Conservation (phyloP, 2,888 invertebrate genomes). For the Agrotis clavis region DNA sequence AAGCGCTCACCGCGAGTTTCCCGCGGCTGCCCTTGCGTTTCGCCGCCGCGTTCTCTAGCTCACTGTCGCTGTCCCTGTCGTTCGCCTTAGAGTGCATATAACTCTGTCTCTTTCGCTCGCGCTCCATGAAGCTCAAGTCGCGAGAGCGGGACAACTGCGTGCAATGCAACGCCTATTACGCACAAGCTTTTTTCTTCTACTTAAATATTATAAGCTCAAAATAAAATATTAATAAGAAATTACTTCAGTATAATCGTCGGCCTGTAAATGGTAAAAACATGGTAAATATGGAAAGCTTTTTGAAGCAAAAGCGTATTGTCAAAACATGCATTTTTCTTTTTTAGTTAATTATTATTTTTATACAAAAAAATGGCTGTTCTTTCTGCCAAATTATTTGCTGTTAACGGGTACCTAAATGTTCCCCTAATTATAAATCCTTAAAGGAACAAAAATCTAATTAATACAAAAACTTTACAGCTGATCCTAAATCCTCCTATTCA, state of each 20-base stretch:
- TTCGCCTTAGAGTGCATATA: conserved; percentile 89
- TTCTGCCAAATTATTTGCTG: neutral
- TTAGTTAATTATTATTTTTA: neutral
- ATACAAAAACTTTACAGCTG: conserved; percentile 11
- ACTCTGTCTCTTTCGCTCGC: conserved; percentile 89
- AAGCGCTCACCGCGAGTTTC: conserved; percentile 93
- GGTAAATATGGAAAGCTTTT: conserved; percentile 51
- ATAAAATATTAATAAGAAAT: conserved; percentile 47
- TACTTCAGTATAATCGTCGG: conserved; percentile 31
- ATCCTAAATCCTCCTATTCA: conserved; percentile 1
- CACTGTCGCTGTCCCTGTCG: conserved; percentile 96
- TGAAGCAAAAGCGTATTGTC: conserved; percentile 60
- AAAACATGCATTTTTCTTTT: conserved; percentile 46
- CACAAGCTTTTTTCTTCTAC: conserved; percentile 66
- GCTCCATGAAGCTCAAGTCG: conserved; percentile 89
- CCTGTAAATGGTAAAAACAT: conserved; percentile 48
- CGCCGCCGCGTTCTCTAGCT: conserved; percentile 92
- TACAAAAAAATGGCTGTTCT: neutral
- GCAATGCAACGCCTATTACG: conserved; percentile 83
- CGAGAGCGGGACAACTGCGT: conserved; percentile 89
- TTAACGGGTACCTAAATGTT: conserved; percentile 15
- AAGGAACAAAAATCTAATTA: conserved; percentile 28
- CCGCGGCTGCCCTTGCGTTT: conserved; percentile 92
- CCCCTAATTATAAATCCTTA: neutral
- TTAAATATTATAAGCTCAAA: conserved; percentile 56